Evolutionary conservation across 2,888 invertebrate species (phyloP).

Genomic region (Kuschelorhynchus macadamiae): DNA sequence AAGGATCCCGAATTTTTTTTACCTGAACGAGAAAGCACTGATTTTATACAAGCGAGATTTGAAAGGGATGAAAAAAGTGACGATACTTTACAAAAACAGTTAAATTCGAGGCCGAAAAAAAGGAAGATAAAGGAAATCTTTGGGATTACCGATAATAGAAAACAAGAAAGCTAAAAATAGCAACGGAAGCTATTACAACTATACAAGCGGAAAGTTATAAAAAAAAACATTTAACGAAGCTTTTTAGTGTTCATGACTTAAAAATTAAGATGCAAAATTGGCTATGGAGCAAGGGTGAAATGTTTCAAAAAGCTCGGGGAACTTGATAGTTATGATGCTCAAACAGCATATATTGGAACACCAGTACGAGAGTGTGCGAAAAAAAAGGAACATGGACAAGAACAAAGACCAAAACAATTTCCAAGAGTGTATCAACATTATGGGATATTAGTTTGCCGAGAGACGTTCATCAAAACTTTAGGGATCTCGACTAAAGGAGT

Average conservation of each 20-base stretch:
- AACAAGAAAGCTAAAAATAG: constrained; percentile 18
- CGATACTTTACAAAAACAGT: constrained; percentile 9
- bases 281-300: neutral
- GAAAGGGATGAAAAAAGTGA: constrained; percentile 16
- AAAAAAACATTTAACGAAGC: constrained; percentile 30
- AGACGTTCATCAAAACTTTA: neutral
- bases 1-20: constrained; percentile 38
- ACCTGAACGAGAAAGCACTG: constrained; percentile 26
- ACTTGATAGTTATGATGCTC: constrained; percentile 24
- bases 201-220: constrained; percentile 21
- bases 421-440: constrained; percentile 24
- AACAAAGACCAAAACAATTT: constrained; percentile 27
- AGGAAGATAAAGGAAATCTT: constrained; percentile 27
- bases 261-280: constrained; percentile 27
- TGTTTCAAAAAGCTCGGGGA: constrained; percentile 31
- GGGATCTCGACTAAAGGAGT: too few species aligned
- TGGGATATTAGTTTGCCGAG: constrained; percentile 31
- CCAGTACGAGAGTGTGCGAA: constrained; percentile 30
- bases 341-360: constrained; percentile 31
- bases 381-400: constrained; percentile 27
- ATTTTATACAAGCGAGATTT: constrained; percentile 26
- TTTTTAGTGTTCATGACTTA: constrained; percentile 31
- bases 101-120: constrained; percentile 29
- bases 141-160: too few species aligned
- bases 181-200: constrained; percentile 33